Evolutionary conservation across 2,888 invertebrate species (phyloP).

Genomic region (Cephus spinipes): DNA sequence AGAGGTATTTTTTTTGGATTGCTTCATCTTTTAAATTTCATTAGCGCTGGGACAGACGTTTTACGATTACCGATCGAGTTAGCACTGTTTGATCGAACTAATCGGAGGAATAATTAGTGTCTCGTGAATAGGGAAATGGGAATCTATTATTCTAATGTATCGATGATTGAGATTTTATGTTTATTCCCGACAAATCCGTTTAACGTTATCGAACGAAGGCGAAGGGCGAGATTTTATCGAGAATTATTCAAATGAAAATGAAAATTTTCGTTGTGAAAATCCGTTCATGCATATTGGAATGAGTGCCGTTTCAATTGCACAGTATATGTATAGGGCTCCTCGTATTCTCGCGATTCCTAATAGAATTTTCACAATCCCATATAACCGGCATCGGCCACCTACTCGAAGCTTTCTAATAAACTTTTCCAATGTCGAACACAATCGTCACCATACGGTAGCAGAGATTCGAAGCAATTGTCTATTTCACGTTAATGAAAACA

Average conservation of each 20-base stretch:
- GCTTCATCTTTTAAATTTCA: neutral
- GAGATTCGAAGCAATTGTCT: neutral
- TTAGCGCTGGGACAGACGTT: neutral
- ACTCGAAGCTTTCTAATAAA: neutral
- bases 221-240: constrained; percentile 1
- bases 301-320: neutral
- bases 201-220: neutral
- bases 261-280: neutral
- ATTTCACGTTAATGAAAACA: neutral
- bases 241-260: constrained; percentile 11
- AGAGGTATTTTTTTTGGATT: no score
- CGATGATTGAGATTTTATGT: neutral
- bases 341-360: neutral
- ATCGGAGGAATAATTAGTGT: neutral
- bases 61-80: neutral
- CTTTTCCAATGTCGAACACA: neutral
- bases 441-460: neutral
- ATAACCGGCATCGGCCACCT: neutral
- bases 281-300: neutral
- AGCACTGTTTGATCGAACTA: neutral
- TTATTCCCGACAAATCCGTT: neutral
- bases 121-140: neutral
- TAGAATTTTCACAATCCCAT: neutral
- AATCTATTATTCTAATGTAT: neutral
- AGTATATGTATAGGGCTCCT: neutral